phyloP scores from a whole-genome alignment of 2,797 vertebrate species.

The Staurois parvus region DNA sequence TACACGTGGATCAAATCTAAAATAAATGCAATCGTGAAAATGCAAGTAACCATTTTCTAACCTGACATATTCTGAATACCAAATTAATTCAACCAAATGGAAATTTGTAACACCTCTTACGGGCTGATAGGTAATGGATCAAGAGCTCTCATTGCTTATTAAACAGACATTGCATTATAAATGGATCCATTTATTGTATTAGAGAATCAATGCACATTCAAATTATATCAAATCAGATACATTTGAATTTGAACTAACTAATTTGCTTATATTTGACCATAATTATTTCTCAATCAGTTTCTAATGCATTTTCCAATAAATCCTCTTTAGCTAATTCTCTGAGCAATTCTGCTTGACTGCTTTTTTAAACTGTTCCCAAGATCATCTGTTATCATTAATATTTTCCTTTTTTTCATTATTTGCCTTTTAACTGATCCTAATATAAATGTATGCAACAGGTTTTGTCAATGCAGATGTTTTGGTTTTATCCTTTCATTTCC shows the following conservation, averaged over 20 bases:
- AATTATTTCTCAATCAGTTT: slow-evolving; percentile 4
- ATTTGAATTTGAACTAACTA: slow-evolving; percentile 3
- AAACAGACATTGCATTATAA: slow-evolving; percentile 12
- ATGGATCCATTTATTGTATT: slow-evolving; percentile 9
- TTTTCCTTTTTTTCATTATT: neutral
- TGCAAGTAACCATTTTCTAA: neutral
- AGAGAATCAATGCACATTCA: slow-evolving; percentile 5
- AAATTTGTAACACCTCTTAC: neutral
- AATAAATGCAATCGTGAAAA: neutral
- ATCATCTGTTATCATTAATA: neutral
- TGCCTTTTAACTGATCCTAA: neutral
- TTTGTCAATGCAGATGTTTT: neutral
- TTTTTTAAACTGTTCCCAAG: neutral
- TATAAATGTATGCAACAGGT: neutral
- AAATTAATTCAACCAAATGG: neutral
- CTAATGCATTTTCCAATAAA: slow-evolving; percentile 4
- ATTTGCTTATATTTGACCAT: slow-evolving; percentile 7
- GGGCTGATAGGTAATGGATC: neutral
- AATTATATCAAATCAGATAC: neutral
- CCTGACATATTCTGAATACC: neutral
- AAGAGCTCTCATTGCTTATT: neutral
- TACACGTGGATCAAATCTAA: neutral
- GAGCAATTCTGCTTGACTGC: slow-evolving; percentile 5
- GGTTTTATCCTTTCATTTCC: neutral
- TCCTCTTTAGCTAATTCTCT: neutral